Base-by-base conservation (phyloP, 2,888 invertebrate species). In the Silvanus unidentatus region DNA sequence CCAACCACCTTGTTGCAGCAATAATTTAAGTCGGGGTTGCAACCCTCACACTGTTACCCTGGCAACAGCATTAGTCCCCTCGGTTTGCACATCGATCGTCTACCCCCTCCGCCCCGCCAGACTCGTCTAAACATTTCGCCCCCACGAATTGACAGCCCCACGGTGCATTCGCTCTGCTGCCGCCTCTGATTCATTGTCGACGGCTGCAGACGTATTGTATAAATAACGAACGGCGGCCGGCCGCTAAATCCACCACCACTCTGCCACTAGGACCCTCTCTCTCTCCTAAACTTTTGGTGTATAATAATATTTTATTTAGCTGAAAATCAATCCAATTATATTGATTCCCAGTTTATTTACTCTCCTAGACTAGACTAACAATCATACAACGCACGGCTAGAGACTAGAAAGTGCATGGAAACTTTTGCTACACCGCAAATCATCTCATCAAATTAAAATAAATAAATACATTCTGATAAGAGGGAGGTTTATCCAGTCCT, bases 1-100 rank as follows among this genome's bases (percentile, higher is more conserved):
- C 52, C 52, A 54, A 53, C 54, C 63, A 66, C 66, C 68, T 66
- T 68, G 68, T 68, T 69, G 68, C 67, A 66, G 68, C 66, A 63
- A 67, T 67, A 67, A 67, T 65, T 66, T 69, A 71, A 68, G 71
- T 69, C 69, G 75, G 74, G 74, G 75, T 75, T 75, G 75, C 74
- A 73, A 70, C 70, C 69, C 69, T 67, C 66, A 58, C 53, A 55
- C 57, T 53, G 73, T 75, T 70, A 61, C 73, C 69, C 69, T 72
- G 70, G 72, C 68, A 73, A 75, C 75, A 58, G 64, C 61, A 59
- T 65, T 62, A 61, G 64, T 64, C 64, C 67, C 68, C 68, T 63
- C 64, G 59, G 64, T 62, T 63, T 59, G 64, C 61, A 62, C 65
- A 68, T 69, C 69, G 69, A 53, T 77, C 75, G 63, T 74, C 75